A percentile compares a stretch with the other conserved stretches of the same genome.
These are phyloP conservation scores for Elgaria multicarinata DNA, from an alignment of 2,113 vertebrate species.

Conservation along the genomic window DNA sequence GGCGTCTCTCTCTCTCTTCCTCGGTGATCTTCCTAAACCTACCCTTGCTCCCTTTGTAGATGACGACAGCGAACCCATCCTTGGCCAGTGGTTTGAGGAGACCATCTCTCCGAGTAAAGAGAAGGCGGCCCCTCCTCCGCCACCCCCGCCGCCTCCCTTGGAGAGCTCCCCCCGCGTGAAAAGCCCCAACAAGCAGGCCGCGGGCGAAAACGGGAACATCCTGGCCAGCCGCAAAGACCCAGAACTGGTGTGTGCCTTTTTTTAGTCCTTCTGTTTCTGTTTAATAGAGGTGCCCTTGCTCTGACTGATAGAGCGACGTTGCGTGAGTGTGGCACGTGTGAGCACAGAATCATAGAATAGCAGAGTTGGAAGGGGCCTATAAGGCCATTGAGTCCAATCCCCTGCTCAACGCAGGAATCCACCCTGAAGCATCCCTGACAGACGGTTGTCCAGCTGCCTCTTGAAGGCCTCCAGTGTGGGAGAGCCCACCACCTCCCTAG, in stretches of 20 bases:
- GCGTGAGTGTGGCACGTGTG: too few species aligned
- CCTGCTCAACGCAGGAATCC: too few species aligned
- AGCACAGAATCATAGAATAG: too few species aligned
- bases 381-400: too few species aligned
- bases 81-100: slow-evolving; percentile 99
- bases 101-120: slow-evolving; percentile 98
- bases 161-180: slow-evolving; percentile 94
- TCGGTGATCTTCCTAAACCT: not conserved
- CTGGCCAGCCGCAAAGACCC: slow-evolving; percentile 97
- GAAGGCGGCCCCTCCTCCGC: slow-evolving; percentile 91
- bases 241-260: slow-evolving; percentile 85
- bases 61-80: slow-evolving; percentile 97
- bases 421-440: too few species aligned
- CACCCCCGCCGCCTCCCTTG: slow-evolving; percentile 90
- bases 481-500: too few species aligned
- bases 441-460: too few species aligned
- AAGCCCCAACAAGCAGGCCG: slow-evolving; percentile 92
- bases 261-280: not conserved
- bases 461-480: too few species aligned
- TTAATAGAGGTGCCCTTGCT: not conserved
- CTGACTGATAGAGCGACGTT: not conserved
- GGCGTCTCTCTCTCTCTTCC: not conserved
- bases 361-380: too few species aligned
- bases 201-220: slow-evolving; percentile 95
- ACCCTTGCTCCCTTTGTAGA: slow-evolving; percentile 74